phyloP scores from a whole-genome alignment of 2,888 invertebrate genomes.

The Ophion ellenae region DNA sequence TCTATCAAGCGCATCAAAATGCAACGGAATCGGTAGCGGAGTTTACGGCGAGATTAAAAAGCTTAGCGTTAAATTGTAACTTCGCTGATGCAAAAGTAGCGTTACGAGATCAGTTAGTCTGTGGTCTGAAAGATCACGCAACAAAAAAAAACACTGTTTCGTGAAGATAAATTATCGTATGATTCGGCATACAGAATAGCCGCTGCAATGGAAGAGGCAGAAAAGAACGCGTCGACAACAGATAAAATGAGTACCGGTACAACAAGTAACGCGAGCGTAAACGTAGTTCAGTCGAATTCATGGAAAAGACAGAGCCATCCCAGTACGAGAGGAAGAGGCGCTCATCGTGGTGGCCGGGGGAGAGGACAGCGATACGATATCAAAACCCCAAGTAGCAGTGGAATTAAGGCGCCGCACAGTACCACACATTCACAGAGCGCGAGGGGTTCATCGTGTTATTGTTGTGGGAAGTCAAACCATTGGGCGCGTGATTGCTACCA shows the following conservation, averaged over 20 bases:
- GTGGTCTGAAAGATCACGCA: slow-evolving; percentile 29
- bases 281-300: slow-evolving; percentile 46
- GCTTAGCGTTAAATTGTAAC: slow-evolving; percentile 57
- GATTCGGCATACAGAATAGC: slow-evolving; percentile 46
- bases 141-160: slow-evolving; percentile 35
- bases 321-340: slow-evolving; percentile 41
- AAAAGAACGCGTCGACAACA: slow-evolving; percentile 35
- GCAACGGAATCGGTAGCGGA: slow-evolving; percentile 13
- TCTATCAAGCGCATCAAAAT: slow-evolving; percentile 57
- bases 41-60: slow-evolving; percentile 58
- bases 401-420: neutral
- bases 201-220: slow-evolving; percentile 33
- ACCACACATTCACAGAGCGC: neutral
- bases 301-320: slow-evolving; percentile 39
- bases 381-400: neutral
- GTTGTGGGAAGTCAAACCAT: slow-evolving; percentile 46
- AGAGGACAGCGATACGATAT: slow-evolving; percentile 9
- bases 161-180: slow-evolving; percentile 23
- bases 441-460: slow-evolving; percentile 34
- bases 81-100: slow-evolving; percentile 55
- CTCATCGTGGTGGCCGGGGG: slow-evolving; percentile 8
- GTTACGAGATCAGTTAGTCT: slow-evolving; percentile 66
- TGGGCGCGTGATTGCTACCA: slow-evolving; percentile 31
- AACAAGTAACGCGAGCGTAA: slow-evolving; percentile 21
- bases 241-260: slow-evolving; percentile 19